Evolutionary conservation across 2,113 vertebrate species (phyloP).

Genomic region (Rhizomys pruinosus): DNA sequence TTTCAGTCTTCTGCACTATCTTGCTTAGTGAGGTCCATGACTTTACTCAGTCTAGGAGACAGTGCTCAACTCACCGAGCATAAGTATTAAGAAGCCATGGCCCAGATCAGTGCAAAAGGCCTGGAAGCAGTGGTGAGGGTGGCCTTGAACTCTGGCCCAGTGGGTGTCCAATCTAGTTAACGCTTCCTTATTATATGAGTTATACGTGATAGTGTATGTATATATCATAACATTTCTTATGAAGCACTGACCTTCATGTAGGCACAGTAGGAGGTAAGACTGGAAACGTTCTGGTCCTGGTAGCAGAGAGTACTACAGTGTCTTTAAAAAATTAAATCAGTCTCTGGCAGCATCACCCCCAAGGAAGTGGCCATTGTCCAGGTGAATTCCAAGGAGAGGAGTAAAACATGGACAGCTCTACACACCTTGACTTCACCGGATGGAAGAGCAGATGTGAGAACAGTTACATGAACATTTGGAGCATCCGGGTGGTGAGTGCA

Average conservation of each 20-base stretch:
- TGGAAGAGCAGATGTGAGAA: slow-evolving; percentile 8
- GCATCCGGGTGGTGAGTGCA: not conserved
- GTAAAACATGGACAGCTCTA: not conserved
- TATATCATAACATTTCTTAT: slow-evolving; percentile 10
- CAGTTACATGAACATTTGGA: not conserved
- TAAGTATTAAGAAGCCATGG: not conserved
- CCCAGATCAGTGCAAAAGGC: not conserved
- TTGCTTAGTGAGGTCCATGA: not conserved
- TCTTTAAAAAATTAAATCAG: too few relatives aligned
- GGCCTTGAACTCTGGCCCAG: not conserved
- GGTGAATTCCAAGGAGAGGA: not conserved
- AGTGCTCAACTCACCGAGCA: not conserved
- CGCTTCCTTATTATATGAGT: not conserved
- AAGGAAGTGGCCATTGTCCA: not conserved
- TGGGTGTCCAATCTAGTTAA: slow-evolving; percentile 13
- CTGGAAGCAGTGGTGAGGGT: not conserved
- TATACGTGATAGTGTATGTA: too few relatives aligned
- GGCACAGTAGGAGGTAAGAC: not conserved
- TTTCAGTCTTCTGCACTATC: not conserved
- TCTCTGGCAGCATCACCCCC: not conserved
- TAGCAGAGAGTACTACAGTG: not conserved
- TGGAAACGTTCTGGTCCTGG: not conserved
- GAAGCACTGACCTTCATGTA: slow-evolving; percentile 41
- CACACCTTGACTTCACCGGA: not conserved
- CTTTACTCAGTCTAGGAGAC: not conserved